A percentile compares a stretch with the other conserved stretches of the same genome.
Evolutionary conservation across 64 coral and sea anemone genomes (phyloP).

Genomic region (Pocillopora damicornis): DNA sequence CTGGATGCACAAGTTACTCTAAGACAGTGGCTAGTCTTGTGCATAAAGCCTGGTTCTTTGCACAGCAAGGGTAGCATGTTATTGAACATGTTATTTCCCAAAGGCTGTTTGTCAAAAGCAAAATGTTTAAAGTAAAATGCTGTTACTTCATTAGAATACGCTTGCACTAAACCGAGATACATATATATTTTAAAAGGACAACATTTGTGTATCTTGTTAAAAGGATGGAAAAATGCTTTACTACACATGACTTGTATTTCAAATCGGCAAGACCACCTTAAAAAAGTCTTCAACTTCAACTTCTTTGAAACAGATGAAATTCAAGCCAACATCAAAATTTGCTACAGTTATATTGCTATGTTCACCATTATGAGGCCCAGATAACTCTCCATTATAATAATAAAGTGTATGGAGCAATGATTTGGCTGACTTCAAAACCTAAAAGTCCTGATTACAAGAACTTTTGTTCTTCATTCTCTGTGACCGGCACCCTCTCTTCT

Average conservation of each 20-base stretch:
- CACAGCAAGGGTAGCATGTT: too few relatives aligned
- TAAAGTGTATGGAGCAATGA: slow-evolving; percentile 47
- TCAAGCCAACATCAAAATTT: slow-evolving; percentile 33
- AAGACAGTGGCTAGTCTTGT: too few relatives aligned
- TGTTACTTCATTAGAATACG: too few relatives aligned
- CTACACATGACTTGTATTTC: slow-evolving; percentile 7
- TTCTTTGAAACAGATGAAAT: slow-evolving; percentile 41
- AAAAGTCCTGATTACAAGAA: slow-evolving; percentile 33
- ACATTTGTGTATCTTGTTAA: too few relatives aligned
- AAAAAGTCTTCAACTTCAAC: too few relatives aligned
- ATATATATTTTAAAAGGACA: too few relatives aligned
- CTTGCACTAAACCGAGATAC: too few relatives aligned
- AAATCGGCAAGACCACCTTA: slow-evolving; percentile 35
- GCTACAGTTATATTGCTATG: slow-evolving; percentile 23
- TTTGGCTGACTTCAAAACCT: slow-evolving; percentile 22
- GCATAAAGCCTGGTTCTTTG: too few relatives aligned
- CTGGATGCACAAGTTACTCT: too few relatives aligned
- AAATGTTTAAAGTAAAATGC: too few relatives aligned
- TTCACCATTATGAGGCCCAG: slow-evolving; percentile 36
- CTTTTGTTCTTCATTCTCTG: slow-evolving; percentile 37
- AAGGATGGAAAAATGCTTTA: slow-evolving; percentile 42
- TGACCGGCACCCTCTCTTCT: slow-evolving; percentile 25
- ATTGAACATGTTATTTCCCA: too few relatives aligned
- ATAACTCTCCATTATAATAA: slow-evolving; percentile 44
- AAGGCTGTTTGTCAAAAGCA: too few relatives aligned